Conservation (phyloP, 2,797 vertebrate genomes). For the Rhabdophis nuchalis region DNA sequence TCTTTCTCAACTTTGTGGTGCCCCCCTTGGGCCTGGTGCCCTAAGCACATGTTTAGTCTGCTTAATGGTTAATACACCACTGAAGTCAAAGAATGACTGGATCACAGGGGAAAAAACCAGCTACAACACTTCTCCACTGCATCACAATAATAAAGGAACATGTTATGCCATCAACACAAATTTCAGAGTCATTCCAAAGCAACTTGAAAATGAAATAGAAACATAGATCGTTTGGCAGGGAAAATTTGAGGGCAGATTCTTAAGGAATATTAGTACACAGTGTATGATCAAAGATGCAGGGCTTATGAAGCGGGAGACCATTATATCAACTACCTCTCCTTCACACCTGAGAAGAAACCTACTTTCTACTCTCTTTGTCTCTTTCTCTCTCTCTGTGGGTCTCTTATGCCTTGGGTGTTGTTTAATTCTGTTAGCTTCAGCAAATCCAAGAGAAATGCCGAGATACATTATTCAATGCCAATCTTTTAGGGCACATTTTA, state of each 20-base stretch:
- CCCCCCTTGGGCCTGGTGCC: too few relatives aligned
- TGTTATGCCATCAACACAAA: background rate
- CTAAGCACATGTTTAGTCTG: too few relatives aligned
- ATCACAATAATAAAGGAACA: background rate
- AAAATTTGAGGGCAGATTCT: background rate
- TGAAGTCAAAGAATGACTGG: background rate
- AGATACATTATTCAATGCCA: conserved; percentile 30
- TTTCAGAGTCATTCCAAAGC: background rate
- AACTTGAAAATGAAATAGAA: background rate
- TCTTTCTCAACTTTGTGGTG: too few relatives aligned
- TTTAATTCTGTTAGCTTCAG: conserved; percentile 39
- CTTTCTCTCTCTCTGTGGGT: background rate
- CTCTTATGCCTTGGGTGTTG: background rate
- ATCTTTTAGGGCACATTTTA: conserved; percentile 18
- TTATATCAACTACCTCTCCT: background rate
- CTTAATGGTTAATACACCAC: too few relatives aligned
- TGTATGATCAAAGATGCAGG: background rate
- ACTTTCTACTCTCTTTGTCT: background rate
- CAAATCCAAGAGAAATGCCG: background rate
- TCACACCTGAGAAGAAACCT: background rate
- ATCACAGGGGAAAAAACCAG: background rate
- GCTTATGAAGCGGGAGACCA: background rate
- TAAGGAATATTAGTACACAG: background rate
- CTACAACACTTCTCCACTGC: background rate
- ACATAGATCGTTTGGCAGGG: background rate